Evolutionary conservation across 1,140 invertebrate species (phyloP), one percentile per base, ranked within the genome.

Genomic region (Conopomorpha cramerella): DNA sequence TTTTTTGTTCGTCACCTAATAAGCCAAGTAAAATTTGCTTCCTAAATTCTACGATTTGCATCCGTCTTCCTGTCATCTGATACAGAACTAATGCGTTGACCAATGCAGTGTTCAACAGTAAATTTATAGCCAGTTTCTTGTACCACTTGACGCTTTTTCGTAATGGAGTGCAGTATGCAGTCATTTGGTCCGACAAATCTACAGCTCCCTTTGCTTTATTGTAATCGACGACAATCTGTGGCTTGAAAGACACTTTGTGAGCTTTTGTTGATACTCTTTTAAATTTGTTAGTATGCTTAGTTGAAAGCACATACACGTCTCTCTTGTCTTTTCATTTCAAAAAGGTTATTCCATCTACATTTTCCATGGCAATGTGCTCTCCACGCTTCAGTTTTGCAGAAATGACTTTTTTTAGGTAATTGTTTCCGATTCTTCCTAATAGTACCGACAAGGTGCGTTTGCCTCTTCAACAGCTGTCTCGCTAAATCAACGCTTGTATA

Each of bases 381-480:
- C 65, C 57, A 50, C 46, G 48, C 49, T 65, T 48, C 39, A 77
- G 60, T 57, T 70, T 77, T 35, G 46, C 38, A 43, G 59, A 45
- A 41, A 63, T 45, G 36, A 78, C 63, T 33, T 55, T 51, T 46
- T 57, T 53, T n/a, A 35, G 72, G 65, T 39, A 65, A 55, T 17
- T 46, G 54, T 58, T 57, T 66, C 51, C 62, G 55, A 38, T 70
- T 72, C 46, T 46, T 46, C 43, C 64, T 40, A 34, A 82, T 36
- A 40, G 71, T 81, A 35, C 77, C 76, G 46, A 65, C 52, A 35
- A 73, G 49, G 64, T 81, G 62, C 2, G 66, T 81, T 44, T 79
- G 46, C 33, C 57, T 59, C 19, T 54, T 49, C 39, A 78, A 38
- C 45, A 77, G 45, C 47, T 50, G 45, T 34, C 70, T 37, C 34